Conservation (phyloP, 2,113 vertebrate genomes). For the Neolamprologus tretocephalus region DNA sequence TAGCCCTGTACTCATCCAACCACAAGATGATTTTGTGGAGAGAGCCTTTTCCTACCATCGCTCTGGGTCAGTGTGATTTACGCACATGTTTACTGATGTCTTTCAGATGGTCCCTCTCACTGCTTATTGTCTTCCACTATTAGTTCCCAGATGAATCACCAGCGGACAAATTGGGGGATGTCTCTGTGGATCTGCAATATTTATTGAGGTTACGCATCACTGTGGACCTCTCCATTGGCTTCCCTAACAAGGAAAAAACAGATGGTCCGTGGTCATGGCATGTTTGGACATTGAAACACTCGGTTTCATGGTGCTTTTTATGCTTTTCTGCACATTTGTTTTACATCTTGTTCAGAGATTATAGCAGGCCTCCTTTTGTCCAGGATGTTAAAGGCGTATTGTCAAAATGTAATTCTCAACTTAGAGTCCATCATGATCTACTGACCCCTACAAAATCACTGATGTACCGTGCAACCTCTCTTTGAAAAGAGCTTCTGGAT, state of each 20-base stretch:
- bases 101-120: slow-evolving; percentile 63
- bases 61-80: slow-evolving; percentile 66
- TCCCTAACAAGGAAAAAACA: slow-evolving; percentile 58
- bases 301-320: slow-evolving; percentile 67
- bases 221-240: slow-evolving; percentile 54
- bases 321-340: slow-evolving; percentile 59
- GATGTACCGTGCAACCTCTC: not conserved
- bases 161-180: slow-evolving; percentile 61
- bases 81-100: slow-evolving; percentile 68
- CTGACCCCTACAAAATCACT: slow-evolving; percentile 4
- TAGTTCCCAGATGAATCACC: slow-evolving; percentile 70
- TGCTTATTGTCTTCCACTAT: slow-evolving; percentile 66
- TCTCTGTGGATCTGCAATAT: slow-evolving; percentile 53
- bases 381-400: slow-evolving; percentile 40
- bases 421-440: not conserved
- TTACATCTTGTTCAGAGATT: slow-evolving; percentile 53
- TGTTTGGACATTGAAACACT: slow-evolving; percentile 70
- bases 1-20: slow-evolving; percentile 42
- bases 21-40: slow-evolving; percentile 50
- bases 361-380: slow-evolving; percentile 24
- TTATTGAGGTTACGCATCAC: slow-evolving; percentile 70
- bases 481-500: not conserved
- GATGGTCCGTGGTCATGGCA: slow-evolving; percentile 63
- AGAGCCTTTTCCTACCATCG: slow-evolving; percentile 38
- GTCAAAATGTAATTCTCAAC: slow-evolving; percentile 14